phyloP scores from a whole-genome alignment of 2,113 vertebrate species.

The Megatriorchis doriae region DNA sequence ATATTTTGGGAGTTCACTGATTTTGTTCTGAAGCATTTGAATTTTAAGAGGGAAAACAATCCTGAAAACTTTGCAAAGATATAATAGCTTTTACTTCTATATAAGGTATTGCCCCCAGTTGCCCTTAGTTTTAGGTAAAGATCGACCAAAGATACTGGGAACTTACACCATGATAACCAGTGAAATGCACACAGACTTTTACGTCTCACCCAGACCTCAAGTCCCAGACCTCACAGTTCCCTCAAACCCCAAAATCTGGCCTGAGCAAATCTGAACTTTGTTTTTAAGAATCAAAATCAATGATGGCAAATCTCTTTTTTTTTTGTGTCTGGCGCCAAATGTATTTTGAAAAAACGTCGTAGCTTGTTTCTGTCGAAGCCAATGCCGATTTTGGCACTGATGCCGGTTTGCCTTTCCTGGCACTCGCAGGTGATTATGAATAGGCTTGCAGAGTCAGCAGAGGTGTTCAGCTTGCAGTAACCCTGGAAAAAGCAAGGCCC shows the following conservation, averaged over 20 bases:
- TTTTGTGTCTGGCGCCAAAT: not conserved
- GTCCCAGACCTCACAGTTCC: not conserved
- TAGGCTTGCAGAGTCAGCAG: not conserved
- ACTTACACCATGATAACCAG: not conserved
- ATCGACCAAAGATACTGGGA: not conserved
- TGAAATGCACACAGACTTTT: not conserved
- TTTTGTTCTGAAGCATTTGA: not conserved
- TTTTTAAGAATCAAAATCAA: not conserved
- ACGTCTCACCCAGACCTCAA: not conserved
- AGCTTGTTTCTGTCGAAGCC: not conserved
- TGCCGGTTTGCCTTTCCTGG: not conserved
- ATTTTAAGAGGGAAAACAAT: not conserved
- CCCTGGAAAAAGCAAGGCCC: not conserved
- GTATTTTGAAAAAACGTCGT: not conserved
- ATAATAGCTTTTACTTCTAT: not conserved
- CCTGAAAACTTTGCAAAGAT: not conserved
- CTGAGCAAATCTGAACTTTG: not conserved
- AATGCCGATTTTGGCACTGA: fast-evolving
- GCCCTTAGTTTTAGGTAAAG: not conserved
- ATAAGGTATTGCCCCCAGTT: not conserved
- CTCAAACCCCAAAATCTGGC: not conserved
- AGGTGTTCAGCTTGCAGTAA: not conserved
- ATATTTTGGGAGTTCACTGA: not conserved
- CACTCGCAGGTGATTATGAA: not conserved
- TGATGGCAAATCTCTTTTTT: not conserved